Percentiles rank a stretch among this genome's conserved stretches.
Evolutionary conservation across 2,113 vertebrate genomes (phyloP).

Genomic region (Ramphastos sulfuratus): DNA sequence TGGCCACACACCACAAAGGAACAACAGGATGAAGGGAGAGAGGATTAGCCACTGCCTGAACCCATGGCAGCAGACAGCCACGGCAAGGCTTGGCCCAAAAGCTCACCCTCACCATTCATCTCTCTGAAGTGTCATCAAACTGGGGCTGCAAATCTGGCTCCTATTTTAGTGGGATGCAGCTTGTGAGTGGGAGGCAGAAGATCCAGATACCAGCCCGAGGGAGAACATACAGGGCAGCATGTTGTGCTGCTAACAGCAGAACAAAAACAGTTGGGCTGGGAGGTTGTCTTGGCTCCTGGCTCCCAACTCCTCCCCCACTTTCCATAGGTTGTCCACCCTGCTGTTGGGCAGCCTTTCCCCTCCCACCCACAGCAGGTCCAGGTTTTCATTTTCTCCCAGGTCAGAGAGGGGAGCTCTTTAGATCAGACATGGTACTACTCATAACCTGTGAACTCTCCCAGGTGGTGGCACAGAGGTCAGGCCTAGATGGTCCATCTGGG

Average conservation of each 20-base stretch:
- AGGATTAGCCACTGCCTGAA: neutral
- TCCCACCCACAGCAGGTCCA: neutral
- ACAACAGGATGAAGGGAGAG: neutral
- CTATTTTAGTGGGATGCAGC: constrained; percentile 60
- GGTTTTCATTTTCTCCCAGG: neutral
- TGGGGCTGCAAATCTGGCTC: constrained; percentile 21
- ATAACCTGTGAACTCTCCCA: neutral
- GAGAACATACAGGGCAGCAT: neutral
- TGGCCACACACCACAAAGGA: neutral
- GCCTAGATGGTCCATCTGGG: neutral
- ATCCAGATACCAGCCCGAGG: constrained; percentile 27
- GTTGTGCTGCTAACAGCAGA: constrained; percentile 21
- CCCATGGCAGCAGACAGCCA: neutral
- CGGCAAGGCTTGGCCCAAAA: neutral
- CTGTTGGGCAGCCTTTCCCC: neutral
- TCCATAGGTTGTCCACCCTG: neutral
- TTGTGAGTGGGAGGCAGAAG: constrained; percentile 52
- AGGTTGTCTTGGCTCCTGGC: neutral
- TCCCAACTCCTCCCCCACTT: neutral
- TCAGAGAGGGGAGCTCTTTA: neutral
- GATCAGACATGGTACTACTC: neutral
- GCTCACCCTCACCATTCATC: constrained; percentile 17
- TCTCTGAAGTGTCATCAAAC: constrained; percentile 26
- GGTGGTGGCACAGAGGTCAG: neutral
- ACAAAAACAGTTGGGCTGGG: constrained; percentile 1